Evolutionary conservation across 2,888 invertebrate species (phyloP).

Genomic region (Monopis laevigella): DNA sequence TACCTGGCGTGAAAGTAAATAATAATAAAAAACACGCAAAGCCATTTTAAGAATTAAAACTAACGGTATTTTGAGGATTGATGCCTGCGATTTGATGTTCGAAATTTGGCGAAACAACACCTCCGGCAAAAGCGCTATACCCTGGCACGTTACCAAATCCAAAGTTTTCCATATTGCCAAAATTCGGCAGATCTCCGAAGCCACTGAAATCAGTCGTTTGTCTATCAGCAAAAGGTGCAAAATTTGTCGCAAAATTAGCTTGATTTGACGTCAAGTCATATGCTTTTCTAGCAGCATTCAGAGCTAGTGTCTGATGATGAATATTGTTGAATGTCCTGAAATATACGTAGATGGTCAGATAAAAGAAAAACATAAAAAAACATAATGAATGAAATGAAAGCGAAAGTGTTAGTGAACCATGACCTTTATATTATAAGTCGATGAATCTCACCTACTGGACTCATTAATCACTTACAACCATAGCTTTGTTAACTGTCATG

Average conservation of each 20-base stretch:
- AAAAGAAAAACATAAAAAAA: too few species aligned
- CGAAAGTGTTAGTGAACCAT: too few species aligned
- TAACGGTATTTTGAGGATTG: slow-evolving; percentile 70
- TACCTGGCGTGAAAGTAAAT: too few species aligned
- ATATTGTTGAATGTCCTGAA: slow-evolving; percentile 4
- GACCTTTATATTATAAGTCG: too few species aligned
- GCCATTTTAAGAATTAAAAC: too few species aligned
- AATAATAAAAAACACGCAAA: too few species aligned
- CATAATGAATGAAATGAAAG: too few species aligned
- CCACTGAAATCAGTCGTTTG: slow-evolving; percentile 21
- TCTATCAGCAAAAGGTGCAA: slow-evolving; percentile 33
- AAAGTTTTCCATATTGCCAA: slow-evolving; percentile 18
- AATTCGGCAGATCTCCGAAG: slow-evolving; percentile 18
- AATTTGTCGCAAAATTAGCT: slow-evolving; percentile 35
- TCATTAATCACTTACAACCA: too few species aligned
- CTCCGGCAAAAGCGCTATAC: slow-evolving; percentile 59
- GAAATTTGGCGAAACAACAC: slow-evolving; percentile 60
- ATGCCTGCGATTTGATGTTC: slow-evolving; percentile 67
- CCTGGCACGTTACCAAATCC: slow-evolving; percentile 18
- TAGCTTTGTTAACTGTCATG: too few species aligned
- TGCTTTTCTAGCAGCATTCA: slow-evolving; percentile 46
- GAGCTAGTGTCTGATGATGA: slow-evolving; percentile 37
- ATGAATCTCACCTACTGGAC: too few species aligned
- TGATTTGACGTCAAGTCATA: slow-evolving; percentile 46
- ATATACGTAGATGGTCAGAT: too few species aligned